phyloP scores from a whole-genome alignment of 1,140 invertebrate species.

The Asbolus verrucosus region DNA sequence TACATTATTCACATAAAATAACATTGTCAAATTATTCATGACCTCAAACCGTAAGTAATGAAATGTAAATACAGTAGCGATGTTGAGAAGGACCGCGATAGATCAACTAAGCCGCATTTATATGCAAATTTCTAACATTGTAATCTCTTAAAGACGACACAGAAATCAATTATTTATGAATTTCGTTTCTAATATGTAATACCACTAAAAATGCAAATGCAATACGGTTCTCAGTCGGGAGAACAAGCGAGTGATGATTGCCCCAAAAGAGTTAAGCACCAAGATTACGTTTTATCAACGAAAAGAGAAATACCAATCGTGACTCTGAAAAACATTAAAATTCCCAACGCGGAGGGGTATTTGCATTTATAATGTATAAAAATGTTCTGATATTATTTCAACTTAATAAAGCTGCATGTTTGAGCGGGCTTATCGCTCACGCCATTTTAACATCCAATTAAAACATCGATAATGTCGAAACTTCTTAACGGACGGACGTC shows the following conservation, averaged over 20 bases:
- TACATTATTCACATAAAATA: slow-evolving; percentile 25
- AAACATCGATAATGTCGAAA: slow-evolving; percentile 31
- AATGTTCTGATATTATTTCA: slow-evolving; percentile 31
- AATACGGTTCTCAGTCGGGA: slow-evolving; percentile 1
- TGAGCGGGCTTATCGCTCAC: slow-evolving; percentile 26
- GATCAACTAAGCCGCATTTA: slow-evolving; percentile 35
- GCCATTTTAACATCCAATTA: slow-evolving; percentile 35
- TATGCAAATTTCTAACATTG: slow-evolving; percentile 35
- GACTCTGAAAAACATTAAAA: slow-evolving; percentile 42
- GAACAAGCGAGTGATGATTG: slow-evolving; percentile 31
- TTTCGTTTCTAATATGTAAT: slow-evolving; percentile 22
- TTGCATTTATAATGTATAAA: slow-evolving; percentile 44
- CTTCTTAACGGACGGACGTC: not conserved
- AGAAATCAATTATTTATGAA: slow-evolving; percentile 35
- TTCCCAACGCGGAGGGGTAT: slow-evolving; percentile 38
- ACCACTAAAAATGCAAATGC: slow-evolving; percentile 30
- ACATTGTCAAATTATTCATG: slow-evolving; percentile 37
- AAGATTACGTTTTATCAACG: slow-evolving; percentile 17
- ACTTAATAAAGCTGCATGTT: slow-evolving; percentile 39
- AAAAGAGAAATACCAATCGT: slow-evolving; percentile 36
- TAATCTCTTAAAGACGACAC: slow-evolving; percentile 34
- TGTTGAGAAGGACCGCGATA: slow-evolving; percentile 30
- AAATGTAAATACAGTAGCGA: slow-evolving; percentile 37
- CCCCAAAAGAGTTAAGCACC: slow-evolving; percentile 19
- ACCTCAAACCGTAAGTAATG: slow-evolving; percentile 34